Percentiles rank a stretch among this genome's conserved stretches.
phyloP scores from a whole-genome alignment of 2,797 vertebrate species.

The Sebastes steindachneri region DNA sequence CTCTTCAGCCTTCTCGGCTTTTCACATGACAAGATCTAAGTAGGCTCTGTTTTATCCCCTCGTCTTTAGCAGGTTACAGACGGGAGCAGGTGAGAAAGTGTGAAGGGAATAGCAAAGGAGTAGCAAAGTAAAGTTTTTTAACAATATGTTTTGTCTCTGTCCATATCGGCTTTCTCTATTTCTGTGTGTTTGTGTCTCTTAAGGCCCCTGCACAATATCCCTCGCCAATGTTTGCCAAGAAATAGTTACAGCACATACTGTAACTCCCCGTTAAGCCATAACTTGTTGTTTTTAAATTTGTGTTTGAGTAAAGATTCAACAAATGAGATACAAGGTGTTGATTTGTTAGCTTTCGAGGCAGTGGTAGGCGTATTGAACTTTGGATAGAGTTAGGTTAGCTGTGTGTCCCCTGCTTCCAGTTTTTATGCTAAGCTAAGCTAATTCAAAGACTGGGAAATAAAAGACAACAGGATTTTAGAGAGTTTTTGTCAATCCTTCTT shows the following conservation, averaged over 20 bases:
- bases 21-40: neutral
- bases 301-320: neutral
- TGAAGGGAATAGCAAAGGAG: neutral
- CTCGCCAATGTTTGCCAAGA: neutral
- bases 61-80: constrained; percentile 30
- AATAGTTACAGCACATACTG: neutral
- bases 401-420: neutral
- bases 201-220: neutral
- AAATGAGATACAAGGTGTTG: neutral
- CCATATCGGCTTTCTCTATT: neutral
- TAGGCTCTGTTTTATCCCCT: constrained; percentile 13
- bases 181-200: neutral
- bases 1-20: neutral
- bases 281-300: neutral
- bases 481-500: neutral
- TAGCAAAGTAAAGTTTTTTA: neutral
- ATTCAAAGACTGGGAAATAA: neutral
- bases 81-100: neutral
- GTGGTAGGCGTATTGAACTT: too few relatives aligned
- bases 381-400: too few relatives aligned
- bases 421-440: neutral
- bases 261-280: neutral
- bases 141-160: neutral
- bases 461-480: neutral
- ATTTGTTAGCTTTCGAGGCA: neutral